phyloP scores from a whole-genome alignment of 2,797 vertebrate genomes.

The Poecilia wingei region DNA sequence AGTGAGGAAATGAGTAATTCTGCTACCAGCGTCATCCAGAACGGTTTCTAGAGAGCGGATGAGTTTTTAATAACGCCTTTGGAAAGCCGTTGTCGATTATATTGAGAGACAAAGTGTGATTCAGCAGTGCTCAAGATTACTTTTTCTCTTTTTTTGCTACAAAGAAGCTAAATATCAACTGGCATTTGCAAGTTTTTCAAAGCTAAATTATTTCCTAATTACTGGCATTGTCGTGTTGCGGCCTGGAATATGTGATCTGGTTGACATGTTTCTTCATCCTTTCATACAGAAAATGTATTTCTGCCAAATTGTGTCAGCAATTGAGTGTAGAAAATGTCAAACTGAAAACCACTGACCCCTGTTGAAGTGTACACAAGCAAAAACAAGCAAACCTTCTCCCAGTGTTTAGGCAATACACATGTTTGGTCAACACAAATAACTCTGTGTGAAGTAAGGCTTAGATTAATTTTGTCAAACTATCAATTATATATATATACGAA shows the following conservation, averaged over 20 bases:
- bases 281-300: not conserved
- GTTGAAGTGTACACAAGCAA: not conserved
- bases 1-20: constrained; percentile 63
- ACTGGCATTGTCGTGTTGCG: not conserved
- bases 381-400: not conserved
- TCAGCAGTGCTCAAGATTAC: not conserved
- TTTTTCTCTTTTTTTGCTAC: not conserved
- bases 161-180: not conserved
- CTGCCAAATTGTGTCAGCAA: not conserved
- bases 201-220: not conserved
- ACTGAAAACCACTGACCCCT: not conserved
- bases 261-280: not conserved
- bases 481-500: not conserved
- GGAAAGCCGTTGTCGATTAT: not conserved
- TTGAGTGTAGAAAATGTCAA: not conserved
- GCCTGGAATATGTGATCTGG: not conserved
- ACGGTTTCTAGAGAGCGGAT: constrained; percentile 36
- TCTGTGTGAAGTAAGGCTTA: not conserved
- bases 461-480: not conserved
- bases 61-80: constrained; percentile 21
- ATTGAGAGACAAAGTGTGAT: not conserved
- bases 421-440: constrained; percentile 7
- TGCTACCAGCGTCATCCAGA: constrained; percentile 34
- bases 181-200: not conserved
- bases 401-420: constrained; percentile 19